Evolutionary conservation across 2,113 vertebrate genomes (phyloP).

Genomic region (Siphamia tubifer): DNA sequence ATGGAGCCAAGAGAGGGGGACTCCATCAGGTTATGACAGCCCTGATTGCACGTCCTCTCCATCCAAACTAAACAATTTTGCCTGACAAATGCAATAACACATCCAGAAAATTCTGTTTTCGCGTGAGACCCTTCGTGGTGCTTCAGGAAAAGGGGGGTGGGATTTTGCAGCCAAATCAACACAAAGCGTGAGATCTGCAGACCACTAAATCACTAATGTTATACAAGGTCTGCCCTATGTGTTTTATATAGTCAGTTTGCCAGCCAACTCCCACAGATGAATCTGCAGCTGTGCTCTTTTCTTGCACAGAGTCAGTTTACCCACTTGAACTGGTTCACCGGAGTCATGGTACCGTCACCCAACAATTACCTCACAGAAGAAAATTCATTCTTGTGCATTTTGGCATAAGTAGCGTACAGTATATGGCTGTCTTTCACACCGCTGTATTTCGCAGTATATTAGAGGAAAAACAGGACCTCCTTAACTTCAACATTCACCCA

Average conservation of each 20-base stretch:
- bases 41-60: slow-evolving; percentile 64
- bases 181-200: slow-evolving; percentile 75
- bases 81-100: slow-evolving; percentile 73
- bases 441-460: not conserved
- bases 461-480: not conserved
- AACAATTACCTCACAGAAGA: slow-evolving; percentile 21
- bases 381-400: slow-evolving; percentile 6
- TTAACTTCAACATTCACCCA: not conserved
- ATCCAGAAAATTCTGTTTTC: slow-evolving; percentile 65
- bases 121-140: slow-evolving; percentile 67
- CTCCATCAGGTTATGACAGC: slow-evolving; percentile 75
- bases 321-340: slow-evolving; percentile 41
- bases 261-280: slow-evolving; percentile 72
- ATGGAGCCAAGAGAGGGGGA: slow-evolving; percentile 55
- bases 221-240: slow-evolving; percentile 77
- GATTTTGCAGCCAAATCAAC: slow-evolving; percentile 67
- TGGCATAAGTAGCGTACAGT: not conserved
- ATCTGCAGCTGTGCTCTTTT: slow-evolving; percentile 61
- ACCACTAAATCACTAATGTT: slow-evolving; percentile 80
- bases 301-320: slow-evolving; percentile 41
- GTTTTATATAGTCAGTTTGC: slow-evolving; percentile 68
- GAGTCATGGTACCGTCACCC: slow-evolving; percentile 30
- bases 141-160: slow-evolving; percentile 42
- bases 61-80: slow-evolving; percentile 76
- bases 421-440: slow-evolving; percentile 10